Evolutionary conservation across 2,888 invertebrate species (phyloP).

Genomic region (Melinopterus prodromus): DNA sequence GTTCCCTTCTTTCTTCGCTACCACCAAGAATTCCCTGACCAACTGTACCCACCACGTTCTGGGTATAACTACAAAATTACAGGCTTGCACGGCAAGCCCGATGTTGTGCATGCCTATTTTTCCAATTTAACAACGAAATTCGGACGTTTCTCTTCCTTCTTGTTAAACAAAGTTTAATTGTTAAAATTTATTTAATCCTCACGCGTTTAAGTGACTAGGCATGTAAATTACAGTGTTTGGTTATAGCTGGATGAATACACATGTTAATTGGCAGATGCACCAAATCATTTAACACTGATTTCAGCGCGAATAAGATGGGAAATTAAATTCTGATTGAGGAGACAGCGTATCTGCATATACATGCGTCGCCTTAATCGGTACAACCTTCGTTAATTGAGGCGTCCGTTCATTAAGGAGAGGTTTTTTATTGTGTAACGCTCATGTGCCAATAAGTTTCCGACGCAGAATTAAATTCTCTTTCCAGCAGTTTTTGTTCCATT

Average conservation of each 20-base stretch:
- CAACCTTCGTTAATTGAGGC: not conserved
- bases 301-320: not conserved
- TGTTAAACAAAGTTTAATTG: too few relatives aligned
- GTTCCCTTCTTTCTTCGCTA: not conserved
- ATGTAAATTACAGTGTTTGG: conserved; percentile 4
- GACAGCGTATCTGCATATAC: not conserved
- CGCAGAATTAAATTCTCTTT: not conserved
- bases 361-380: not conserved
- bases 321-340: not conserved
- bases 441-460: not conserved
- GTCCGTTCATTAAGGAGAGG: not conserved
- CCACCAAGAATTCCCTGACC: conserved; percentile 10
- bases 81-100: conserved; percentile 24
- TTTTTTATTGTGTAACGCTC: not conserved
- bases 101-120: not conserved
- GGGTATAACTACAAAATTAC: conserved; percentile 31
- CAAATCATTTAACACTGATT: not conserved
- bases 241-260: not conserved
- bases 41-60: conserved; percentile 27
- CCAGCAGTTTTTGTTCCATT: not conserved
- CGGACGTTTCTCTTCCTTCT: not conserved
- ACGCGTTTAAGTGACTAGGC: not conserved
- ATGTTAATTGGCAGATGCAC: not conserved
- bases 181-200: not conserved
- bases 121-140: not conserved